Base-by-base conservation (phyloP, 2,113 vertebrate genomes). In the Nesospiza acunhae region DNA sequence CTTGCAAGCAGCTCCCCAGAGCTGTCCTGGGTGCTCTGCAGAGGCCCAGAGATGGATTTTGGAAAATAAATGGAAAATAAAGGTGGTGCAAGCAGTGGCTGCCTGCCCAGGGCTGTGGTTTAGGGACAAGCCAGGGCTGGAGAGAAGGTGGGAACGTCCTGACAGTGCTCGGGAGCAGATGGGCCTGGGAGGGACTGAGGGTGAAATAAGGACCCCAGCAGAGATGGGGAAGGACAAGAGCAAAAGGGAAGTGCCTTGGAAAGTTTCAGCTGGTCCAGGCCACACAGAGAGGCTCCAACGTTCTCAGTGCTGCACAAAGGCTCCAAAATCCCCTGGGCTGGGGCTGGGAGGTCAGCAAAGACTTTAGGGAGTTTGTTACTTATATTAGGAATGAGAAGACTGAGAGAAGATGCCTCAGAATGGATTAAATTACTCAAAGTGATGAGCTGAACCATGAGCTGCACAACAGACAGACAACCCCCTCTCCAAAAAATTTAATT, bases 251-350 rank as follows among this genome's bases (percentile, higher is more conserved):
- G 16, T 18, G 73, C 21, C 66, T 46, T 33, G 88, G 69, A 23
- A 82, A 55, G 62, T 62, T 74, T 67, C 31, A 27, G 69, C 83
- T 87, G 89, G 4, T 2, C 1, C 16, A 18, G 68, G 49, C 30
- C 52, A 49, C 50, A 16, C 59, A 21, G 62, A 31, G 66, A 79
- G 63, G n/a, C 60, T 53, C 35, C 30, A 5, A 0, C 0, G 0
- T 37, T 41, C 7, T 2, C 47, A 2, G 70, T 27, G 5, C 62
- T 21, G 72, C 84, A 49, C 47, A 23, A 41, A 68, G 66, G 35
- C 19, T 85, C 15, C 70, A 47, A 41, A 49, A 41, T 3, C 10
- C 24, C 35, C 59, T 41, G 82, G 14, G 5, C 10, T n/a, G 59
- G n/a, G 69, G 49, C 41, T 84, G 55, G 15, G 44, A 47, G 21